Evolutionary conservation across 2,888 invertebrate species (phyloP).

Genomic region (Odontocolon sp.): DNA sequence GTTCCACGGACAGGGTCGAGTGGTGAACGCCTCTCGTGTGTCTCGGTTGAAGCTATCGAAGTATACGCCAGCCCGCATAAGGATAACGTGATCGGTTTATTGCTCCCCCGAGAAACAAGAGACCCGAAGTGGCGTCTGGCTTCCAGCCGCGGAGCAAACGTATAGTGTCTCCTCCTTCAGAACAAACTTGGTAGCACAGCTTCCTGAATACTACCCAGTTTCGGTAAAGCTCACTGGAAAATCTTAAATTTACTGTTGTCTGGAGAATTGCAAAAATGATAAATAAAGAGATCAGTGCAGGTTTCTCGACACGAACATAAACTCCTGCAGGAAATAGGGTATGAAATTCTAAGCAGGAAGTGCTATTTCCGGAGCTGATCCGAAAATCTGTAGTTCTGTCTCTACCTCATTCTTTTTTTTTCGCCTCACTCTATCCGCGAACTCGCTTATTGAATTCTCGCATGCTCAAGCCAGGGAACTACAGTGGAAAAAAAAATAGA

Average conservation of each 20-base stretch:
- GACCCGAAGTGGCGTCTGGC: constrained; percentile 40
- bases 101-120: constrained; percentile 45
- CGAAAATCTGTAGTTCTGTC: constrained; percentile 15
- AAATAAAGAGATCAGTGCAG: no score
- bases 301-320: no score
- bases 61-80: constrained; percentile 44
- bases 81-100: constrained; percentile 58
- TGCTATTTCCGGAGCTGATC: constrained; percentile 34
- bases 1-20: constrained; percentile 42
- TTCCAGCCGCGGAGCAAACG: constrained; percentile 1
- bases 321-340: constrained; percentile 6
- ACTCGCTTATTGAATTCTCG: constrained; percentile 54
- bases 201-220: no score
- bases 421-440: constrained; percentile 3
- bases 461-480: constrained; percentile 27
- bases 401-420: neutral
- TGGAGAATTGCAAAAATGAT: no score
- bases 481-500: neutral
- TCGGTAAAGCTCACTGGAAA: constrained; percentile 4
- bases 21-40: constrained; percentile 39
- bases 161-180: neutral
- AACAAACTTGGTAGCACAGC: neutral
- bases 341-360: constrained; percentile 33
- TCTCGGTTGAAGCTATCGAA: constrained; percentile 36
- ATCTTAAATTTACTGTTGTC: constrained; percentile 39